These are phyloP conservation scores for Neuroterus valhalla DNA, from an alignment of 1,140 invertebrate species.

Conservation along the genomic window DNA sequence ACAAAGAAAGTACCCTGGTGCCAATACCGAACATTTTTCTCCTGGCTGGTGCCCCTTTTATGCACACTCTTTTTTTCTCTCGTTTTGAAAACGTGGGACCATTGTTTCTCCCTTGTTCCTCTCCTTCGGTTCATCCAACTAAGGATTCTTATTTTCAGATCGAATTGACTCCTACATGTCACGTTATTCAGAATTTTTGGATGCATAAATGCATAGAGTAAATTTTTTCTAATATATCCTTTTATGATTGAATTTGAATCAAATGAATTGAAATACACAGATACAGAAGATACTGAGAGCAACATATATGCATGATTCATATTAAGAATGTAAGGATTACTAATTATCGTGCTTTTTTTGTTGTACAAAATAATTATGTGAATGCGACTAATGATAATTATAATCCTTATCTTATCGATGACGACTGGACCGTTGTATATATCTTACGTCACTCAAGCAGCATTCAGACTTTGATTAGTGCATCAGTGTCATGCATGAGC, in stretches of 20 bases:
- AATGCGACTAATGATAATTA: not conserved
- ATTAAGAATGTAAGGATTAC: too few species aligned
- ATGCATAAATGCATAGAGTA: too few species aligned
- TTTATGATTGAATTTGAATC: too few species aligned
- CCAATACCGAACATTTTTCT: constrained; percentile 47
- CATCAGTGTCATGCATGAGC: not conserved
- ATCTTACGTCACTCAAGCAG: not conserved
- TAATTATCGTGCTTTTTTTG: not conserved
- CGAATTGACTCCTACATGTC: not conserved
- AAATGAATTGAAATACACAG: too few species aligned
- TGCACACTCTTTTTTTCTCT: constrained; percentile 41
- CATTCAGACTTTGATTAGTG: constrained; percentile 1
- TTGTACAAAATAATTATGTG: not conserved
- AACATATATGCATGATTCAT: too few species aligned
- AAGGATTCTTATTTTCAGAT: constrained; percentile 21
- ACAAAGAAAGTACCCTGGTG: constrained; percentile 48
- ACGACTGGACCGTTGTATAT: not conserved
- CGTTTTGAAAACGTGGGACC: constrained; percentile 57
- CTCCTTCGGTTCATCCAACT: constrained; percentile 31
- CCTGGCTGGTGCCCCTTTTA: constrained; percentile 48
- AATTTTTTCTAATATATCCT: too few species aligned
- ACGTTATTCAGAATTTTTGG: constrained; percentile 3
- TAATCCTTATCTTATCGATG: constrained; percentile 1
- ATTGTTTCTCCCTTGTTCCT: constrained; percentile 57
- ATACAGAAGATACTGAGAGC: too few species aligned